A percentile compares a stretch with the other conserved stretches of the same genome.
Evolutionary conservation across 1,140 invertebrate genomes (phyloP).

Genomic region (Gerris buenoi): DNA sequence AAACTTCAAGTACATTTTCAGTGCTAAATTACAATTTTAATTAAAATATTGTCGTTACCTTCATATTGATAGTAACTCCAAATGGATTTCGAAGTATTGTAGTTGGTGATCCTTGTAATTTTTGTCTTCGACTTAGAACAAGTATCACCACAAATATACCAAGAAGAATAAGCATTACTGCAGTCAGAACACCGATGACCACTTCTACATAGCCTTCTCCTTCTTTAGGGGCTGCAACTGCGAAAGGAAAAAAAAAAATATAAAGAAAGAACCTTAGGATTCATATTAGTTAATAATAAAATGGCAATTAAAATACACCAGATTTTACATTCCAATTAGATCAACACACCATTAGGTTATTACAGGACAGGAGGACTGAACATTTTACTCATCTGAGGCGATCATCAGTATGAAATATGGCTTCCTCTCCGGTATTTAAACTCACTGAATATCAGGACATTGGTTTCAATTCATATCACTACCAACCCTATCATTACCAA

Average conservation of each 20-base stretch:
- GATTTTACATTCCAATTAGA: neutral
- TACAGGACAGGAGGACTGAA: too few relatives aligned
- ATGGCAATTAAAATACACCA: neutral
- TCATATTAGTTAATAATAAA: neutral
- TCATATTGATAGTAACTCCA: slow-evolving; percentile 49
- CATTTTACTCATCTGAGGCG: too few relatives aligned
- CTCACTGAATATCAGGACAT: too few relatives aligned
- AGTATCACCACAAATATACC: slow-evolving; percentile 50
- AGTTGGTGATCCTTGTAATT: slow-evolving; percentile 43
- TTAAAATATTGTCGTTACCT: slow-evolving; percentile 31
- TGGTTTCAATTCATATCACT: too few relatives aligned
- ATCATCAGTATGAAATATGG: too few relatives aligned
- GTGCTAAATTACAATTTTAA: neutral
- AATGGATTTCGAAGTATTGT: slow-evolving; percentile 47
- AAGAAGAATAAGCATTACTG: slow-evolving; percentile 48
- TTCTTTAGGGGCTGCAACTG: slow-evolving; percentile 42
- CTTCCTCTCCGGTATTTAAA: too few relatives aligned
- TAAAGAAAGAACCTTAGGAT: neutral
- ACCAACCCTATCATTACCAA: too few relatives aligned
- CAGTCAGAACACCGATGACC: slow-evolving; percentile 53
- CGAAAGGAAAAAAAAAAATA: slow-evolving; percentile 20
- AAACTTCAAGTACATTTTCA: too few relatives aligned
- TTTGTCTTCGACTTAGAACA: slow-evolving; percentile 46
- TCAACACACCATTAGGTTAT: too few relatives aligned
- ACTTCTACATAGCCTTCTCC: slow-evolving; percentile 50